Conservation (phyloP, 2,113 vertebrate genomes). For the Aythya baeri region DNA sequence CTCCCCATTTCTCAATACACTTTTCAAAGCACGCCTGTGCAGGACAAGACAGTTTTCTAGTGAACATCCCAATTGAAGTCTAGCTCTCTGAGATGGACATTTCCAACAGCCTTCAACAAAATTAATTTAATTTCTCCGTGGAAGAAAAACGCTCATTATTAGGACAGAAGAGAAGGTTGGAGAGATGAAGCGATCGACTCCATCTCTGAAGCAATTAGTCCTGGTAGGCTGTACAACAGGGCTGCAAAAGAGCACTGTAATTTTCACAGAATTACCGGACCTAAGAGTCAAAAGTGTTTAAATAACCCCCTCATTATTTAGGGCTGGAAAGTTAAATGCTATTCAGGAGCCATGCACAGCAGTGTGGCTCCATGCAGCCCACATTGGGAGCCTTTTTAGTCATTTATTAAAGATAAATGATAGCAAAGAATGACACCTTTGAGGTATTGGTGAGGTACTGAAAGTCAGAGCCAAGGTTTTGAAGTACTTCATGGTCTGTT, state of each 20-base stretch:
- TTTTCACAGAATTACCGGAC: neutral
- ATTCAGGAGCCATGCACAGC: neutral
- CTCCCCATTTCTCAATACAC: neutral
- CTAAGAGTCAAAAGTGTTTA: neutral
- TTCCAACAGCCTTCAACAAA: neutral
- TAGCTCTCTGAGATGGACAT: neutral
- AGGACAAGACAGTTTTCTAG: neutral
- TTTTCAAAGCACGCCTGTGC: neutral
- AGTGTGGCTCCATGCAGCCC: neutral
- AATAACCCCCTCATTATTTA: neutral
- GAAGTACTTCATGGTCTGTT: neutral
- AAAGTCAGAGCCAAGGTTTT: neutral
- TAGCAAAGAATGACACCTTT: neutral
- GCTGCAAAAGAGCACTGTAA: neutral
- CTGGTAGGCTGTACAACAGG: neutral
- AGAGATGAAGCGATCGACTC: neutral
- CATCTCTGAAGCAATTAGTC: neutral
- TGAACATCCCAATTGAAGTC: neutral
- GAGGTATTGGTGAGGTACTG: neutral
- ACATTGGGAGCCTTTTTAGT: neutral
- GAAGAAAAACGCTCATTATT: neutral
- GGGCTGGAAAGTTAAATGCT: neutral
- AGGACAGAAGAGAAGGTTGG: neutral
- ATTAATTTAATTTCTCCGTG: neutral
- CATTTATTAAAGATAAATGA: neutral